Conservation (phyloP, 2,888 invertebrate species). For the Loripinus fragilis region DNA sequence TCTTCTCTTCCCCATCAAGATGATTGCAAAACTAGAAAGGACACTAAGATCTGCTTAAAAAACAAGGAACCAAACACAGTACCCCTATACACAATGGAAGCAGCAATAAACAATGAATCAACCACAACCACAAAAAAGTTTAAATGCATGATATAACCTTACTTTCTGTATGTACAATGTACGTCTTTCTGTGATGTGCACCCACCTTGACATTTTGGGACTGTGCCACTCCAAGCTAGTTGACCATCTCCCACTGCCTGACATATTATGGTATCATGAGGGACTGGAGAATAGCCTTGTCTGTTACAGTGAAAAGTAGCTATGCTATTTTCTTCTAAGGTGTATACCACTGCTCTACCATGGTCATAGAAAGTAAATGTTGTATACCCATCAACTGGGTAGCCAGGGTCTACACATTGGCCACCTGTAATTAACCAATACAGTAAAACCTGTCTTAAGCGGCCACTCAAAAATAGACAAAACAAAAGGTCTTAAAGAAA, state of each 20-base stretch:
- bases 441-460: no score
- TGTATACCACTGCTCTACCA: conserved; percentile 19
- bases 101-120: no score
- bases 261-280: conserved; percentile 33
- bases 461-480: no score
- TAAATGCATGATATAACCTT: no score
- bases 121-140: no score
- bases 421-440: conserved; percentile 51
- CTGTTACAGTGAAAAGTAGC: conserved; percentile 45
- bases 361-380: conserved; percentile 40
- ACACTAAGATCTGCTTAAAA: background rate
- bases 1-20: no score
- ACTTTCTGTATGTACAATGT: no score
- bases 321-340: conserved; percentile 43
- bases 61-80: background rate
- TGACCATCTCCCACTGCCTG: background rate
- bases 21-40: no score
- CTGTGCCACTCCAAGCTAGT: conserved; percentile 32
- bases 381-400: conserved; percentile 44
- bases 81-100: no score
- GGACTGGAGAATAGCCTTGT: conserved; percentile 40
- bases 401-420: conserved; percentile 48
- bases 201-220: conserved; percentile 13
- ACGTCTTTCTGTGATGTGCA: no score
- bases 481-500: no score